phyloP scores from a whole-genome alignment of 2,888 invertebrate genomes.

The Meghimatium bilineatum region DNA sequence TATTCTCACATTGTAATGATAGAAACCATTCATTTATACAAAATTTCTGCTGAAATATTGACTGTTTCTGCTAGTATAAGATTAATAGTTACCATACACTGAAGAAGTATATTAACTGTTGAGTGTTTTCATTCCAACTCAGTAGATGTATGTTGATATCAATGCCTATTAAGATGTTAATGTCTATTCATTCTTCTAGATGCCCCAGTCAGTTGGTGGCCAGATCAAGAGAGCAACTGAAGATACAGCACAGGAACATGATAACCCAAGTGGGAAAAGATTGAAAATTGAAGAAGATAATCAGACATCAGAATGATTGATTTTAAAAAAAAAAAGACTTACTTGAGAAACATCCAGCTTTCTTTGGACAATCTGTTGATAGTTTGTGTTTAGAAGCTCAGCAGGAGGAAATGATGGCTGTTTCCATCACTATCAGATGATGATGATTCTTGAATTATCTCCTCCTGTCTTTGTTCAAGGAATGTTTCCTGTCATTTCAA shows the following conservation, averaged over 20 bases:
- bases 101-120: no score
- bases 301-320: neutral
- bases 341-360: neutral
- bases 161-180: neutral
- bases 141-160: neutral
- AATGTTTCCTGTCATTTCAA: no score
- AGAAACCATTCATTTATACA: no score
- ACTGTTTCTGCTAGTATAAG: no score
- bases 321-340: neutral
- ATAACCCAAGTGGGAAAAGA: conserved; percentile 25
- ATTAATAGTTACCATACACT: no score
- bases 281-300: conserved; percentile 28
- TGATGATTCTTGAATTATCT: neutral
- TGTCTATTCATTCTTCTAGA: conserved; percentile 23
- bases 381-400: neutral
- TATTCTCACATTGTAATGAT: no score
- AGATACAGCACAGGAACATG: conserved; percentile 10
- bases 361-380: neutral
- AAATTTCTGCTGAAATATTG: no score
- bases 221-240: conserved; percentile 35
- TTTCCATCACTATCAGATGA: neutral
- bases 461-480: no score
- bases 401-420: neutral
- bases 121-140: no score
- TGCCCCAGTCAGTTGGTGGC: conserved; percentile 34